Conservation (phyloP, 2,797 vertebrate species). For the Lagocephalus sceleratus region DNA sequence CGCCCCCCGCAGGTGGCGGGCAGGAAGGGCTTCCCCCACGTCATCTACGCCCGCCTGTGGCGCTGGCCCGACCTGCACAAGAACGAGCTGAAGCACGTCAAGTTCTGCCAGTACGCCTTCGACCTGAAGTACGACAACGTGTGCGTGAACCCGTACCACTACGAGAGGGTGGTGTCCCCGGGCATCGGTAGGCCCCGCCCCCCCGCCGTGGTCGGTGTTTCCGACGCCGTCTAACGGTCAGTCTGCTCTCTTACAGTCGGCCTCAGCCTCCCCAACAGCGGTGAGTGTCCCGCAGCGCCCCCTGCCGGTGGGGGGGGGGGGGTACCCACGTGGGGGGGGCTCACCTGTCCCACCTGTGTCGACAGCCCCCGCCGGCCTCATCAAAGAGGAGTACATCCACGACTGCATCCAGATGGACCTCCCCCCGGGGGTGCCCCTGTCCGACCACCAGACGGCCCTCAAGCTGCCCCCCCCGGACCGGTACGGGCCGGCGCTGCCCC, state of each 20-base stretch:
- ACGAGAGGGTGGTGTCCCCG: conserved; percentile 81
- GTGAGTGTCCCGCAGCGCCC: conserved; percentile 40
- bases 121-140: conserved; percentile 84
- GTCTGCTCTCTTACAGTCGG: conserved; percentile 42
- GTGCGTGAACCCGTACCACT: conserved; percentile 82
- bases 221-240: not conserved
- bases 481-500: conserved; percentile 65
- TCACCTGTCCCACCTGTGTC: not conserved
- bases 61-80: conserved; percentile 84
- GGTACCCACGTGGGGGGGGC: too few species aligned
- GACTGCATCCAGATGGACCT: conserved; percentile 80
- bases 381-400: conserved; percentile 80
- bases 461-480: conserved; percentile 66
- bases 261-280: conserved; percentile 73
- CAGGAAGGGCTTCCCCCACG: conserved; percentile 82
- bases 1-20: conserved; percentile 69
- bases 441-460: conserved; percentile 64
- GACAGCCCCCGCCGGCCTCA: conserved; percentile 54
- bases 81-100: conserved; percentile 81
- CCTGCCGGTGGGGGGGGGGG: not conserved
- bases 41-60: conserved; percentile 80
- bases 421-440: conserved; percentile 59
- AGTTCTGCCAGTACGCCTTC: conserved; percentile 84
- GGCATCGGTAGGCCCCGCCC: conserved; percentile 69
- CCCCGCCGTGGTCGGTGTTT: not conserved